Percentiles rank a stretch among this genome's conserved stretches.
Conservation (phyloP, 2,113 vertebrate species). For the Festucalex cinctus region DNA sequence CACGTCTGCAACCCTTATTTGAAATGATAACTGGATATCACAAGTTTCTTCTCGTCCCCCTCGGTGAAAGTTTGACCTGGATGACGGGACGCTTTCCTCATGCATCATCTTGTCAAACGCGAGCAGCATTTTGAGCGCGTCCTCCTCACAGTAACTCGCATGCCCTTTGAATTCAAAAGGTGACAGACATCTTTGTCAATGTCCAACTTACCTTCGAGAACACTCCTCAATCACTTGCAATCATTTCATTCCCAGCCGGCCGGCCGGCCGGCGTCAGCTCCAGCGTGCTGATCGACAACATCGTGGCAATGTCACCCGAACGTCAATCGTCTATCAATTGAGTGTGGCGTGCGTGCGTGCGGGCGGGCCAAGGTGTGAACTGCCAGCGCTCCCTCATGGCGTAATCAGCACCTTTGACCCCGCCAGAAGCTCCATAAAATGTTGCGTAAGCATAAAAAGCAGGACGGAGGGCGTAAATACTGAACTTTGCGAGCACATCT, state of each 20-base stretch:
- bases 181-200: background rate
- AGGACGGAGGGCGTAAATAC: background rate
- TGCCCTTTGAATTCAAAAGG: background rate
- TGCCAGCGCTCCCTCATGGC: background rate
- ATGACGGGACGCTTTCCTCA: background rate
- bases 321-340: background rate
- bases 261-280: background rate
- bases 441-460: background rate
- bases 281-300: background rate
- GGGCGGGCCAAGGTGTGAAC: background rate
- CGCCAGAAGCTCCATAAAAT: conserved; percentile 2
- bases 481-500: background rate
- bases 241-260: background rate
- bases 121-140: background rate
- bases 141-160: background rate
- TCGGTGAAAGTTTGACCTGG: background rate
- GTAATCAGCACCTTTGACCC: conserved; percentile 1
- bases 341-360: background rate
- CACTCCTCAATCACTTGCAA: background rate
- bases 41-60: background rate
- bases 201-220: background rate
- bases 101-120: background rate
- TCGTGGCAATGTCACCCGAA: background rate
- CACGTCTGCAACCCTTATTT: no score
- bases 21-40: no score